Evolutionary conservation across 2,797 vertebrate genomes (phyloP).

Genomic region (Aeoliscus strigatus): DNA sequence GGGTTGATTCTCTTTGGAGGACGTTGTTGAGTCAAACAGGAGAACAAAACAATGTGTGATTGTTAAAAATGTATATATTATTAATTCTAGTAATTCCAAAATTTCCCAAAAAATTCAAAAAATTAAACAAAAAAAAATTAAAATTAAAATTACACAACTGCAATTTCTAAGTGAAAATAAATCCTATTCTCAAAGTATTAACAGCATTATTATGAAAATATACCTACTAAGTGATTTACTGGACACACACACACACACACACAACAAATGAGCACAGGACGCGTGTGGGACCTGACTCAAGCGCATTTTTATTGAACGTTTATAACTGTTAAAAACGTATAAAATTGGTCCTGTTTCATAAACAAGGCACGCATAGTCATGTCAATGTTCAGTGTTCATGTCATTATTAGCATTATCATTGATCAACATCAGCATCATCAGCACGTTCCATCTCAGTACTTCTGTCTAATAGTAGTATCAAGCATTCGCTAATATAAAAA

Average conservation of each 20-base stretch:
- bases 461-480: slow-evolving; percentile 75
- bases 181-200: too few species aligned
- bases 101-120: too few species aligned
- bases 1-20: too few species aligned
- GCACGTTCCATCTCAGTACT: slow-evolving; percentile 67
- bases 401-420: slow-evolving; percentile 70
- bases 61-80: too few species aligned
- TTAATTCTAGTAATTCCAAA: too few species aligned
- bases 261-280: slow-evolving; percentile 41
- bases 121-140: too few species aligned
- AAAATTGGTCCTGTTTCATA: slow-evolving; percentile 83
- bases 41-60: too few species aligned
- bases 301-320: slow-evolving; percentile 77
- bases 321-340: slow-evolving; percentile 82
- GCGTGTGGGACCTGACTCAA: slow-evolving; percentile 74
- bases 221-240: too few species aligned
- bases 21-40: too few species aligned
- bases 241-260: slow-evolving; percentile 1
- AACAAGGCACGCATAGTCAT: slow-evolving; percentile 82
- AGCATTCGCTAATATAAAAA: slow-evolving; percentile 80
- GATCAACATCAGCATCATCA: slow-evolving; percentile 59
- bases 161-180: too few species aligned
- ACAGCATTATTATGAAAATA: too few species aligned
- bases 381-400: slow-evolving; percentile 72
- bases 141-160: too few species aligned